Base-by-base conservation (phyloP, 1,140 invertebrate genomes). In the Pseudoatta argentina region DNA sequence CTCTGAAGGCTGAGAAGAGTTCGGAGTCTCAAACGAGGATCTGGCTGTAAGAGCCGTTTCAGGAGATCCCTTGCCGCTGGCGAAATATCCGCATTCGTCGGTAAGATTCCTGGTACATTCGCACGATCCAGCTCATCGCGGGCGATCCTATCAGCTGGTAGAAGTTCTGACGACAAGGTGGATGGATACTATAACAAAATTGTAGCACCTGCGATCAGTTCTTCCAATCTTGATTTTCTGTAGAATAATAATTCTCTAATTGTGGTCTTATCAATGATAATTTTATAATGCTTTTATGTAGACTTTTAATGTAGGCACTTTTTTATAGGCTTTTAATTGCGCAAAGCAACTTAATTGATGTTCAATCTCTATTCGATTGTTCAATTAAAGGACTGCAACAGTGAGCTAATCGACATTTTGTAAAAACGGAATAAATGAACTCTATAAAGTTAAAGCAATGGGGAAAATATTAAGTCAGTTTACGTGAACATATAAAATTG, bases 41-140 rank as follows among this genome's bases (percentile, higher is more conserved):
- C 94, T 0, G 92, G 92, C 75, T 95, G 93, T 6, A 96, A 89
- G 7, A 96, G 92, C 75, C 95, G 92, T 85, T 91, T 92, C n/a
- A 96, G 77, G 53, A 96, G 91, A 93, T 95, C 95, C 48, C 87
- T 90, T 8, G 94, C 93, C 10, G 93, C 88, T 0, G 86, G 55
- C 3, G 93, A 94, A 24, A 95, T 67, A 72, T 94, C 87, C 16
- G 78, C 85, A 44, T 51, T 78, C n/a, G 87, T 86, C 1, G 94
- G 91, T 63, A 94, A 87, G 77, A 88, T 91, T 59, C 90, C 93
- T 3, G 87, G 72, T 44, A 57, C 10, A 57, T 55, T 48, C 3
- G 48, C 27, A 18, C 34, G n/a, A 34, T 69, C 48, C 34, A 48
- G n/a, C 48, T 86, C 39, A 55, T 57, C 24, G 10, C 57, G 64